Conservation (phyloP, 2,797 vertebrate species). For the Hydrolagus colliei region DNA sequence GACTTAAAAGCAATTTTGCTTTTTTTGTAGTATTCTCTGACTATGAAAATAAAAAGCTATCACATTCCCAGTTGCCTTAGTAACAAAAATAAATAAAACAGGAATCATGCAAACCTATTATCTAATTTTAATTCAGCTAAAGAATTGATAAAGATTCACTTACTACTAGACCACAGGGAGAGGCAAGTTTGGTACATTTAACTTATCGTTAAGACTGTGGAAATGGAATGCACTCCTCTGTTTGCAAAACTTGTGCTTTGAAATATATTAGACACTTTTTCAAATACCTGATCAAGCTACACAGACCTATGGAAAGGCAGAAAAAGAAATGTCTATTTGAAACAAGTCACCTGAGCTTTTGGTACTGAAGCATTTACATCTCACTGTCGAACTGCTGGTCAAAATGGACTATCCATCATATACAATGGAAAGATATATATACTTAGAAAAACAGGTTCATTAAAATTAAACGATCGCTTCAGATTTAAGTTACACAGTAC, state of each 20-base stretch:
- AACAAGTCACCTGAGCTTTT: conserved; percentile 5
- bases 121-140: neutral
- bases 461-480: neutral
- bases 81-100: neutral
- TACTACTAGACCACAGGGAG: neutral
- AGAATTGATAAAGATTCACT: neutral
- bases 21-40: neutral
- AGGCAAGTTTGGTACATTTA: neutral
- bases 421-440: neutral
- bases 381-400: neutral
- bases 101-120: neutral
- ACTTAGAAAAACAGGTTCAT: neutral
- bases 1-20: neutral
- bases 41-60: neutral
- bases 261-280: neutral
- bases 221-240: neutral
- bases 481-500: neutral
- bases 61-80: neutral
- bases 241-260: neutral
- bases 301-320: conserved; percentile 28
- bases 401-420: neutral
- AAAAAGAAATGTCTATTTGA: neutral
- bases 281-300: conserved; percentile 18
- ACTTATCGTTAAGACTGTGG: neutral
- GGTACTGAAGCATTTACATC: conserved; percentile 4